These are phyloP conservation scores for Tiliqua scincoides DNA, from an alignment of 2,113 vertebrate genomes.

Conservation along the genomic window DNA sequence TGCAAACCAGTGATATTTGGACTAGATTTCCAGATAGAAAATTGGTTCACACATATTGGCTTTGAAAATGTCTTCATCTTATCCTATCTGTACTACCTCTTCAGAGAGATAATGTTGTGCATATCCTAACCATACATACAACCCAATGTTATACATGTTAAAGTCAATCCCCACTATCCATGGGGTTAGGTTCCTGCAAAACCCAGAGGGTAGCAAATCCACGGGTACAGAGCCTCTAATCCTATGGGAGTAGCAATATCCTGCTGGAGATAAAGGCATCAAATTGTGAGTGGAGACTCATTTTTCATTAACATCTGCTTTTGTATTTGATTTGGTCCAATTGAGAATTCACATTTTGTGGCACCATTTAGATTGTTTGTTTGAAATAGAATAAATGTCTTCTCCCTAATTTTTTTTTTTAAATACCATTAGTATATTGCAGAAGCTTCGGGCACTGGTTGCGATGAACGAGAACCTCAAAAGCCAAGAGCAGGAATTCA, in stretches of 20 bases:
- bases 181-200: too few species aligned
- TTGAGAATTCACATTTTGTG: not conserved
- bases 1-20: too few species aligned
- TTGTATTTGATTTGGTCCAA: not conserved
- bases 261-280: not conserved
- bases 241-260: not conserved
- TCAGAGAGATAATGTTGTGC: not conserved
- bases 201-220: too few species aligned
- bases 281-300: not conserved
- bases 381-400: slow-evolving; percentile 23
- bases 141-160: not conserved
- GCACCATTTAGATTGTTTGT: not conserved
- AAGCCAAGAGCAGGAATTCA: slow-evolving; percentile 93
- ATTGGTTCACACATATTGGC: not conserved
- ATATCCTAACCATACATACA: not conserved
- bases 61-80: not conserved
- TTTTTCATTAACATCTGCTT: not conserved
- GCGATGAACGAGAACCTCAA: slow-evolving; percentile 95
- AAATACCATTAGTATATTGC: slow-evolving; percentile 79
- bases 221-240: too few species aligned
- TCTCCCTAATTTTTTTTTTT: slow-evolving; percentile 1
- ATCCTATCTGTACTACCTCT: not conserved
- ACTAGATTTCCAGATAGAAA: not conserved
- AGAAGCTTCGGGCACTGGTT: slow-evolving; percentile 88
- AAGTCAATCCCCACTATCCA: too few species aligned